Percentiles rank a stretch among this genome's conserved stretches.
Conservation (phyloP, 2,113 vertebrate species). For the Dermatemys mawii region DNA sequence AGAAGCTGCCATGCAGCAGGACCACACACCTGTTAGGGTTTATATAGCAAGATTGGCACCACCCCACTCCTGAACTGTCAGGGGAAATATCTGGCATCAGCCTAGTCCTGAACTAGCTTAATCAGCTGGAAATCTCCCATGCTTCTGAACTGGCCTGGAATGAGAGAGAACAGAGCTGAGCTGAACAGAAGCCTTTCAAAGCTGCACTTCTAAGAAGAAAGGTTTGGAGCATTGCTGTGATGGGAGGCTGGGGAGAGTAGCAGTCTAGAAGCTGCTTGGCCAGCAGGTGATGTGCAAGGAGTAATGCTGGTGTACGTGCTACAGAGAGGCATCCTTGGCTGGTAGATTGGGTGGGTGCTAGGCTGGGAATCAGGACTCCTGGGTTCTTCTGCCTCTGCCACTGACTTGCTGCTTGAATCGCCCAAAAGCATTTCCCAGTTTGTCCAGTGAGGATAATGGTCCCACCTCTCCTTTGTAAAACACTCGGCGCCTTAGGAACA, state of each 20-base stretch:
- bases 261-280: too few relatives aligned
- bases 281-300: too few relatives aligned
- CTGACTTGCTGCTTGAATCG: not conserved
- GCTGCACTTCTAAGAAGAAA: not conserved
- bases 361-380: not conserved
- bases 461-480: not conserved
- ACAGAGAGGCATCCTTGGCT: not conserved
- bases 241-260: not conserved
- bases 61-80: not conserved
- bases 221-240: not conserved
- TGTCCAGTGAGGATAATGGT: not conserved
- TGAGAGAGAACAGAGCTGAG: not conserved
- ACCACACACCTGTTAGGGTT: not conserved
- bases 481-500: not conserved
- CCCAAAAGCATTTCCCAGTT: not conserved
- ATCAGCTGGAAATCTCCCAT: not conserved
- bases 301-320: rapidly evolving
- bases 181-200: not conserved
- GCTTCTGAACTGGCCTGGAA: not conserved
- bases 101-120: not conserved
- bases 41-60: not conserved
- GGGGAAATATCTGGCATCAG: not conserved
- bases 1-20: not conserved
- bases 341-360: rapidly evolving
- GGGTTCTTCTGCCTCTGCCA: not conserved